Evolutionary conservation across 2,113 vertebrate genomes (phyloP), one percentile per base, ranked within the genome.

Genomic region (Xenopus laevis): DNA sequence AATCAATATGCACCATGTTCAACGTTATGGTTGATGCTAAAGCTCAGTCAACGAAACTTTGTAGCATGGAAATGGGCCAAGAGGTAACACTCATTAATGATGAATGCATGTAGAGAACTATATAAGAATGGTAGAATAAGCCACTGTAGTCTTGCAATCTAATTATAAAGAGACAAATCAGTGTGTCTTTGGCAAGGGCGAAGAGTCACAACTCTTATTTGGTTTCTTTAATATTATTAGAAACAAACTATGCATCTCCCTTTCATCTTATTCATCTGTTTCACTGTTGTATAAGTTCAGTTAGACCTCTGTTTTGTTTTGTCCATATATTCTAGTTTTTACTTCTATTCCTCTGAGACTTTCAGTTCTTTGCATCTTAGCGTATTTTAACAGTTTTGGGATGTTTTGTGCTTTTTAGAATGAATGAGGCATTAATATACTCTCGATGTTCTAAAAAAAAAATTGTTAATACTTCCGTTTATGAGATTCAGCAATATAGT

Each of bases 1-100:
- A 99, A 86, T 98, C 97, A 84, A 95, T 99, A 93, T 98, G 97
- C 91, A 99, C 97, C 88, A 98, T 99, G 97, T 98, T 98, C 89
- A 98, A 98, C 71, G 96, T 98, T 86, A 98, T 99, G 97, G 97
- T 99, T 87, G 97, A 99, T 83, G 97, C 96, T 91, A 98, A 94
- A 88, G 93, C 91, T 83, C 97, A 99, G 83, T 96, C 97, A 78
- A 96, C 95, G 88, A 99, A 98, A 89, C 94, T 99, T 83, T 98
- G 97, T 87, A 93, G 93, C 83, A 92, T 99, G 95, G 97, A 99
- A 88, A 94, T 96, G 88, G 96, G 96, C 81, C 97, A 98, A 90
- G 97, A 99, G 96, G 97, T 98, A 95, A 92, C 87, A 81, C 78
- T 72, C 67, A 80, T 59, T 58, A 59, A 12, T 18, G 17, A 45